Base-by-base conservation (phyloP, 2,797 vertebrate species). In the Echiichthys vipera region DNA sequence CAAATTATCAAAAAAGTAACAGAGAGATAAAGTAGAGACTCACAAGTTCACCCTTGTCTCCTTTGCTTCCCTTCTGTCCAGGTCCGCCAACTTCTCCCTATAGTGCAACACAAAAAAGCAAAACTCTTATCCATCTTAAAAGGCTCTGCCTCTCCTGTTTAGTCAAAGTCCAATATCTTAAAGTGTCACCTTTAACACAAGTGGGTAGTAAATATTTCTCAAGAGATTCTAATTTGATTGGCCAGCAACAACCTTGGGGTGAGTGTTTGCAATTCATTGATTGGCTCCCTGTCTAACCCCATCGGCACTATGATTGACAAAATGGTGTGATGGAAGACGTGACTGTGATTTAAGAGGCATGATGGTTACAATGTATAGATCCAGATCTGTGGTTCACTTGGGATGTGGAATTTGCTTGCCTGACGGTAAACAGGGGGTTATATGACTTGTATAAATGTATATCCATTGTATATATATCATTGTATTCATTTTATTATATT, bases 31-130 rank as follows among this genome's bases (percentile, higher is more conserved):
- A 54, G 63, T 8, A 14, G 7, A 7, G 6, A 96, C 96, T 97
- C 83, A 99, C 98, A 0, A 96, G 96, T 93, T 99, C 98, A 76
- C 98, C 98, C 91, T 98, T 99, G 95, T 97, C 97, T 65, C 96
- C 98, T 93, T 99, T 99, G 89, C 96, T 95, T 80, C 98, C 98
- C 87, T 99, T 99, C 88, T 99, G 98, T 73, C 98, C 98, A 0
- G 98, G 96, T 87, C 97, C 98, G 54, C 98, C 98, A 64, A 99
- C 98, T 95, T 99, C 98, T 90, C 98, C 98, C 98, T 99, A 78
- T 83, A 84, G 78, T 32, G 78, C 61, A 88, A 92, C 69, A 88
- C 83, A 88, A 83, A 90, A n/a, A 55, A 83, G 74, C 86, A 78
- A 18, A 78, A 81, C n/a, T 72, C 45, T 15, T 62, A 43, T 70